Evolutionary conservation across 2,888 invertebrate genomes (phyloP).

Genomic region (Cotesia congregata): DNA sequence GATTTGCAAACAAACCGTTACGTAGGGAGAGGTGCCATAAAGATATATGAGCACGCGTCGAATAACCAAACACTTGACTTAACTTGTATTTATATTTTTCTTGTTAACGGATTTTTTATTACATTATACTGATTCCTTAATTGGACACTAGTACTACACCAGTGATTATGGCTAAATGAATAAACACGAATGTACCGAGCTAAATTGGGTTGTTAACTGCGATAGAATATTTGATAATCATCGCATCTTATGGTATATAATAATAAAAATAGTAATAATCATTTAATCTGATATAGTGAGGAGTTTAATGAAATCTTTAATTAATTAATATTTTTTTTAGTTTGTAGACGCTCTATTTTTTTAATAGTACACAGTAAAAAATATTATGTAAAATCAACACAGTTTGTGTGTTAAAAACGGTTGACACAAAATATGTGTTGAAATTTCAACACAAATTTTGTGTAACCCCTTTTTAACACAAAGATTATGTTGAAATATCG

Average conservation of each 20-base stretch:
- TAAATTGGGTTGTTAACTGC: background rate
- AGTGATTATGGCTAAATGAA: background rate
- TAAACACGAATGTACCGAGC: background rate
- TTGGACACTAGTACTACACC: slow-evolving; percentile 32
- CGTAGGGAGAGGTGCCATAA: slow-evolving; percentile 35
- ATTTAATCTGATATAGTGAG: background rate
- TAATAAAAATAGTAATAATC: background rate
- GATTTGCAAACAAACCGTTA: slow-evolving; percentile 27
- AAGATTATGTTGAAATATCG: no score
- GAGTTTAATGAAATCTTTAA: background rate
- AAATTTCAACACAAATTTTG: no score
- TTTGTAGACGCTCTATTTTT: background rate
- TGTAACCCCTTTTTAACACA: no score
- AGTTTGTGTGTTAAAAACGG: no score
- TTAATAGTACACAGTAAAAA: no score
- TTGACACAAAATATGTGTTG: no score
- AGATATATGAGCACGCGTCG: slow-evolving; percentile 46
- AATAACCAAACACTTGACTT: slow-evolving; percentile 42
- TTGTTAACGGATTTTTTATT: slow-evolving; percentile 46
- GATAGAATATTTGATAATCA: background rate
- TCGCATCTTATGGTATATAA: background rate
- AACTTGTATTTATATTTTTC: slow-evolving; percentile 39
- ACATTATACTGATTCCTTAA: slow-evolving; percentile 46
- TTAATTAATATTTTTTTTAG: background rate
- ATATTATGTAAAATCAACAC: no score